Evolutionary conservation across 2,888 invertebrate species (phyloP), one percentile per base, ranked within the genome.

Genomic region (Diloba caeruleocephala): DNA sequence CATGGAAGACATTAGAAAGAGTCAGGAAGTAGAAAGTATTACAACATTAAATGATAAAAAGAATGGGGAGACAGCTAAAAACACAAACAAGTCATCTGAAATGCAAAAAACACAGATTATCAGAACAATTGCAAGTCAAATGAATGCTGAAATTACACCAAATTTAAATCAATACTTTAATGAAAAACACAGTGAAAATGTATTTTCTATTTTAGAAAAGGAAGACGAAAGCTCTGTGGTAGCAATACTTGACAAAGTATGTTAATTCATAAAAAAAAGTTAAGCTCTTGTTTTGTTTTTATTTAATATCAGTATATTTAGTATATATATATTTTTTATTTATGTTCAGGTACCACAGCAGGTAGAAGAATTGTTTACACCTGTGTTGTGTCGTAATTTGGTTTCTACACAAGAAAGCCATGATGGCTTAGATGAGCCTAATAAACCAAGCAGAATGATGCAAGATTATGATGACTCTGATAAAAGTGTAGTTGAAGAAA

Each of bases 401-500:
- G 69, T 38, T 42, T 52, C 71, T 7, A 36, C 69, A 9, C 51
- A 65, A 12, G 73, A 72, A 19, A 53, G 62, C 33, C 25, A 56
- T 31, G 36, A 56, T 32, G 53, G 23, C 9, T 25, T 51, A 17
- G 36, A 57, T 10, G 68, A 58, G 10, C 49, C 60, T 15, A 51
- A 46, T 57, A 54, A 45, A 62, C 55, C 44, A 51, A 63, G 42
- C 46, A 71, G 25, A 19, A 65, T 39, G 58, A 76, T 37, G 79
- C 87, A 53, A 82, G 84, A 32, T 37, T 73, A 81, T 63, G 87
- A 89, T 54, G 89, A 85, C 59, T 88, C 85, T 28, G 90, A 90
- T 60, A 82, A 78, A 55, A 89, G 89, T 74, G 79, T 93, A 19
- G 90, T 93, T 15, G 93, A 93, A 74, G 93, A 93, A 51, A 94